A percentile compares a stretch with the other conserved stretches of the same genome.
phyloP scores from a whole-genome alignment of 2,888 invertebrate genomes.

The Dendrolimus houi region DNA sequence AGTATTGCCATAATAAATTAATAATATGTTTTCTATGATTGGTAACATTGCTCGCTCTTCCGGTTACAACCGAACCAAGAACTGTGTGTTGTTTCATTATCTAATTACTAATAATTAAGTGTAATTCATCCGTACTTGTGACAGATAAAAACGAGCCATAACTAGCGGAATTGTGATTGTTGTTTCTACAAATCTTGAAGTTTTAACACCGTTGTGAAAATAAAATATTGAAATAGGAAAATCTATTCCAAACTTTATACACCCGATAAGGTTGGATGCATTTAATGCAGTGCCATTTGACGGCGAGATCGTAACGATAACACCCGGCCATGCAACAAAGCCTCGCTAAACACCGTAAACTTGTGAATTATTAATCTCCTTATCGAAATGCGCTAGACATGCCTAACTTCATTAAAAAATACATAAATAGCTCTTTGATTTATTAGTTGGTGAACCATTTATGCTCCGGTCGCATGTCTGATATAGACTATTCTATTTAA shows the following conservation, averaged over 20 bases:
- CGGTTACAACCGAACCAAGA: too few species aligned
- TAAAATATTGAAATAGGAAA: constrained; percentile 1
- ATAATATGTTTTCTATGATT: too few species aligned
- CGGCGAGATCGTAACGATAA: constrained; percentile 53
- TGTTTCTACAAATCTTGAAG: too few species aligned
- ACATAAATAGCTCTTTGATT: constrained; percentile 63
- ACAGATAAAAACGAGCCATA: too few species aligned
- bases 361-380: constrained; percentile 73
- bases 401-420: constrained; percentile 62
- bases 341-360: constrained; percentile 69
- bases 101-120: too few species aligned
- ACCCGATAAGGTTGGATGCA: constrained; percentile 27
- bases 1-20: too few species aligned
- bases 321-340: constrained; percentile 58
- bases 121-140: too few species aligned
- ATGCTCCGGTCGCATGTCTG: background rate
- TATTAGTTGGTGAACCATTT: constrained; percentile 17
- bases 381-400: constrained; percentile 55
- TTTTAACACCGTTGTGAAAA: background rate
- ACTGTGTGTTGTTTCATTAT: too few species aligned
- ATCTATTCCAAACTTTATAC: constrained; percentile 3
- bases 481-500: too few species aligned
- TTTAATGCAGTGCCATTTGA: constrained; percentile 51
- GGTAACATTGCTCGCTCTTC: too few species aligned
- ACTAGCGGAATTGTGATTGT: too few species aligned